Conservation (phyloP, 2,113 vertebrate species). For the Cyprinodon tularosa region DNA sequence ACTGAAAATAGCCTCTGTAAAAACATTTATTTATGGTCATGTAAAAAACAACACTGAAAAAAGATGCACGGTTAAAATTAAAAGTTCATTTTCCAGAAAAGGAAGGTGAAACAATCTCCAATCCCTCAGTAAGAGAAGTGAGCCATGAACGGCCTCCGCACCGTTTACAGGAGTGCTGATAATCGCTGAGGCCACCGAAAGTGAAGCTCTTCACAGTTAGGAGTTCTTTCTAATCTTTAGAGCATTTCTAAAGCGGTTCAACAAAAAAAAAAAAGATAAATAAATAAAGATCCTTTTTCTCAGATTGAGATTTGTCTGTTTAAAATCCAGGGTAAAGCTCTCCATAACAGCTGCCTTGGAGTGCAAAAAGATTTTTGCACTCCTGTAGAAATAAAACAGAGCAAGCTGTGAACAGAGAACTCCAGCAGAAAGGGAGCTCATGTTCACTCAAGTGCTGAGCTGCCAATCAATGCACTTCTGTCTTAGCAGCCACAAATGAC, state of each 20-base stretch:
- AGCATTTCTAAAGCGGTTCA: not conserved
- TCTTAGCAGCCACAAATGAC: slow-evolving; percentile 15
- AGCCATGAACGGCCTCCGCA: not conserved
- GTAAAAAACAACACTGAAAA: not conserved
- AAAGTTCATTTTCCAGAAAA: not conserved
- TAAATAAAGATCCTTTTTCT: not conserved
- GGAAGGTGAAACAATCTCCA: not conserved
- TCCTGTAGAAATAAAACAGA: slow-evolving; percentile 4
- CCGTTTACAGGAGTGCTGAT: not conserved
- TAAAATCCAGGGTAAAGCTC: not conserved
- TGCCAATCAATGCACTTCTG: slow-evolving; percentile 20
- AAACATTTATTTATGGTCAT: not conserved
- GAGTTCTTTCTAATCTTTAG: not conserved
- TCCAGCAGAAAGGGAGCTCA: not conserved
- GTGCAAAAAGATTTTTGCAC: not conserved
- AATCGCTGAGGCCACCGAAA: not conserved
- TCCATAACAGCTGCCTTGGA: not conserved
- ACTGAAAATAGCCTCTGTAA: not conserved
- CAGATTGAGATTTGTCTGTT: not conserved
- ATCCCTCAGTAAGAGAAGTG: no score
- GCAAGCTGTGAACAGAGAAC: not conserved
- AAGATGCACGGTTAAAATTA: not conserved
- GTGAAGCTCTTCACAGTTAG: not conserved
- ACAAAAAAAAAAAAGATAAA: not conserved
- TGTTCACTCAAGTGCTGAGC: slow-evolving; percentile 13